Evolutionary conservation across 2,797 vertebrate species (phyloP), one percentile per base, ranked within the genome.

Genomic region (Dendrocincla fuliginosa): DNA sequence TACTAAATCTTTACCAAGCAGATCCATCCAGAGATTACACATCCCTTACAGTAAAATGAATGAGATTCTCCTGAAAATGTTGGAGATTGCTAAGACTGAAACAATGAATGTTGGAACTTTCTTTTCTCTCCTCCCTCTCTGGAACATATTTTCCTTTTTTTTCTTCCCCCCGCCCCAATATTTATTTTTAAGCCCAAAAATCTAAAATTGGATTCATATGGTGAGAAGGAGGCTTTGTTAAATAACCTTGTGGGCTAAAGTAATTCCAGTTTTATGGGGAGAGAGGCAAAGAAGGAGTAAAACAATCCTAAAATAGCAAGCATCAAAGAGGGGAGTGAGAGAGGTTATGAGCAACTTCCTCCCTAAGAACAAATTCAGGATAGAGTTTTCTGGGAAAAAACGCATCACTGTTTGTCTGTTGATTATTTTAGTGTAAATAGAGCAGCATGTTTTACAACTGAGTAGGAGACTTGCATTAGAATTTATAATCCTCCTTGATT

Each of bases 221-320:
- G 44, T 84, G 76, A 93, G 87, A 86, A 92, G 44, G 12, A 85
- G 24, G 24, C 7, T 81, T 94, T 76, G 49, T 42, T 25, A 70
- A 91, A 75, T 56, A 93, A 90, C 12, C 13, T 42, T 28, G 41
- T 87, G 81, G 47, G 37, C 80, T 95, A 82, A 84, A 95, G 11
- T 74, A n/a, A 64, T 87, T 87, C 71, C 33, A 82, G 77, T 94
- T 92, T 91, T 93, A 90, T 41, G 84, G 70, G 18, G 30, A 91
- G 52, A 80, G 57, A 95, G 67, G 37, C 73, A 88, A 82, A 91
- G 68, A 67, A 78, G 55, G 42, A 93, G 44, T 28, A 83, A 77
- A 95, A 55, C 16, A 39, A 86, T 89, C 75, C 49, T 74, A 93
- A 94, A 96, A 97, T 97, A 96, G 80, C 64, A 95, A 44, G 46